Conservation (phyloP, 2,888 invertebrate genomes). For the Drosophila ochracea region DNA sequence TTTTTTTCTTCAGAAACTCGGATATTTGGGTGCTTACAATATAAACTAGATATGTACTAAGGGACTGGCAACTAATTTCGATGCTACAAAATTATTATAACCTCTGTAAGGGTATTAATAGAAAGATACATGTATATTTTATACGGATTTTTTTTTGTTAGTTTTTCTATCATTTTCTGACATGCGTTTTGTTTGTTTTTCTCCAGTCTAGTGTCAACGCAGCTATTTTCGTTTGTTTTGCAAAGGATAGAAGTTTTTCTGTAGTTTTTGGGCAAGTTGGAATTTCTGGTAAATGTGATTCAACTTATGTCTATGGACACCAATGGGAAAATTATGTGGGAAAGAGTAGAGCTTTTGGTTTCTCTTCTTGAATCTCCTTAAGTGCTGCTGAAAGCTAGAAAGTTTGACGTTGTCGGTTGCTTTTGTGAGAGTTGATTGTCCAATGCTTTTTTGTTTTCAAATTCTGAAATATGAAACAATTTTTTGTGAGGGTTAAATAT, state of each 20-base stretch:
- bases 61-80: not conserved
- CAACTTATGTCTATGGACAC: conserved; percentile 38
- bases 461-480: conserved; percentile 7
- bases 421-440: conserved; percentile 15
- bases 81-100: not conserved
- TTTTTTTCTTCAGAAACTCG: not conserved
- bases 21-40: too few relatives aligned
- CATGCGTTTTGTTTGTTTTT: conserved; percentile 53
- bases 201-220: conserved; percentile 61
- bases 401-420: conserved; percentile 14
- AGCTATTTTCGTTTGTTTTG: conserved; percentile 56
- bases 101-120: not conserved
- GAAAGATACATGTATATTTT: conserved; percentile 11
- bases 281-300: conserved; percentile 43
- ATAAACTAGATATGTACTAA: not conserved
- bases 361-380: conserved; percentile 18
- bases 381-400: conserved; percentile 36
- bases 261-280: not conserved
- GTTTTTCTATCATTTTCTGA: conserved; percentile 53
- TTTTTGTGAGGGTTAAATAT: not conserved
- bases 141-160: conserved; percentile 40
- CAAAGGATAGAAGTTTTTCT: conserved; percentile 35
- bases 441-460: not conserved
- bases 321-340: not conserved
- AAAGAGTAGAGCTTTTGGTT: not conserved